A percentile compares a stretch with the other conserved stretches of the same genome.
These are phyloP conservation scores for Notoglanidium macrostoma DNA, from an alignment of 2,797 vertebrate species.

Conservation along the genomic window DNA sequence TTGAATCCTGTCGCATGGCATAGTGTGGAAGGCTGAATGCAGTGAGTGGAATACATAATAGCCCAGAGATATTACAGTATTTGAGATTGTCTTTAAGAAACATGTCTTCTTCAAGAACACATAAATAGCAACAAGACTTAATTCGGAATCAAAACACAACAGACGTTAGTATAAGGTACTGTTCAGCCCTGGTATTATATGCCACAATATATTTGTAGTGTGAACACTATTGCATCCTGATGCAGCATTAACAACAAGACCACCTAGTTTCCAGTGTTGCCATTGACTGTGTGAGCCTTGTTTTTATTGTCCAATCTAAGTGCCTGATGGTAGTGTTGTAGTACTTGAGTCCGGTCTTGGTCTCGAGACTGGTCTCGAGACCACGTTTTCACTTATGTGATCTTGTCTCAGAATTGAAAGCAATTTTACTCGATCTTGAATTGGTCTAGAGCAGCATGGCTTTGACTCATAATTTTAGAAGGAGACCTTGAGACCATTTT, in stretches of 20 bases:
- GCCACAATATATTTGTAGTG: background rate
- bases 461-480: too few species aligned
- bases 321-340: background rate
- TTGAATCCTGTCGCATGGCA: constrained; percentile 35
- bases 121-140: constrained; percentile 34
- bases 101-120: constrained; percentile 8
- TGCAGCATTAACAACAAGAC: background rate
- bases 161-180: background rate
- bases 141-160: constrained; percentile 34
- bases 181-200: constrained; percentile 38
- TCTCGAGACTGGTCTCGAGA: too few species aligned
- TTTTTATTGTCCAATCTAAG: background rate
- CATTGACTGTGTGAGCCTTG: background rate
- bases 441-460: too few species aligned
- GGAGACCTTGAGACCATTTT: too few species aligned
- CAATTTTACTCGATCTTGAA: too few species aligned
- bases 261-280: background rate
- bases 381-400: too few species aligned
- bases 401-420: too few species aligned
- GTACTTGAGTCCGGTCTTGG: too few species aligned
- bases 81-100: constrained; percentile 37
- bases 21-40: constrained; percentile 7
- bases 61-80: background rate
- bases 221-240: background rate
- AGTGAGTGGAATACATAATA: constrained; percentile 38